A percentile compares a stretch with the other conserved stretches of the same genome.
These are phyloP conservation scores for human DNA, from an alignment of 2,113 vertebrate species.

Conservation along the genomic window DNA sequence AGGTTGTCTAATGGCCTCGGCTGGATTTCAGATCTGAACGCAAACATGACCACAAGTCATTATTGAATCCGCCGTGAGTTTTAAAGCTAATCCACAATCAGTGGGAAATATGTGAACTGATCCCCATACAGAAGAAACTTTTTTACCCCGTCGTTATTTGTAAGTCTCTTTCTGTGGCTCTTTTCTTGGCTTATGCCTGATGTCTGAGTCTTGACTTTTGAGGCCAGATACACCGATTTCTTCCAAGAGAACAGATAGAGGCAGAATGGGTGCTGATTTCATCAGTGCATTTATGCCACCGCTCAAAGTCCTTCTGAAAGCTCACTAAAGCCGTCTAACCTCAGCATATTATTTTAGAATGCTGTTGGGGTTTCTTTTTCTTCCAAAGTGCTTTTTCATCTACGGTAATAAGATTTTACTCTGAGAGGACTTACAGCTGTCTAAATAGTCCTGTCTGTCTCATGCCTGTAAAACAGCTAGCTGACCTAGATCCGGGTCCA, in stretches of 20 bases:
- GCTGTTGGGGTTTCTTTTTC: slow-evolving; percentile 57
- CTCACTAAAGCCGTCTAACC: slow-evolving; percentile 70
- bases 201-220: not conserved
- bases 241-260: not conserved
- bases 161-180: not conserved
- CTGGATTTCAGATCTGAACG: not conserved
- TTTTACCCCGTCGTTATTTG: not conserved
- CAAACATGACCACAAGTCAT: not conserved
- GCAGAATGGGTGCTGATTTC: not conserved
- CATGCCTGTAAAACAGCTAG: slow-evolving; percentile 78
- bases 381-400: slow-evolving; percentile 80
- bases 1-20: not conserved
- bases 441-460: slow-evolving; percentile 83
- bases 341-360: slow-evolving; percentile 79
- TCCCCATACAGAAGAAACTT: not conserved
- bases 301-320: slow-evolving; percentile 69
- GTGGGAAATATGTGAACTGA: not conserved
- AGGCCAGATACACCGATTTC: not conserved
- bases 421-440: slow-evolving; percentile 82
- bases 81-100: not conserved
- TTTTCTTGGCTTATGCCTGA: too few relatives aligned
- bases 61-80: not conserved
- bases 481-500: slow-evolving; percentile 73
- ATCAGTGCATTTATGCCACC: not conserved
- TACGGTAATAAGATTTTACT: slow-evolving; percentile 76